Conservation (phyloP, 2,888 invertebrate species). For the Phalera bucephala region DNA sequence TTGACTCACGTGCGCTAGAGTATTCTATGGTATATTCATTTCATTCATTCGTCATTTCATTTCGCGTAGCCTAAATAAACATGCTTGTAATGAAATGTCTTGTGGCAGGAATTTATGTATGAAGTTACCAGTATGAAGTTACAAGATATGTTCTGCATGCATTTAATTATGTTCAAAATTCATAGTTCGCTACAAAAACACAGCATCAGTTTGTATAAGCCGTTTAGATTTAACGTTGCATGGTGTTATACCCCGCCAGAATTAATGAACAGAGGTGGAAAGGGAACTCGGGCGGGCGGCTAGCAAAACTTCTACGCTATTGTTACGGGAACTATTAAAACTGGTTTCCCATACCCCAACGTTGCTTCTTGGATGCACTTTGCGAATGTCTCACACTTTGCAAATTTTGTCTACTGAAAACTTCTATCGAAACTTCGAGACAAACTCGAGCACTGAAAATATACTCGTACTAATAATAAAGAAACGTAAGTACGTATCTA, state of each 20-base stretch:
- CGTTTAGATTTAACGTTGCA: slow-evolving; percentile 36
- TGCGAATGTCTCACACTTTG: slow-evolving; percentile 52
- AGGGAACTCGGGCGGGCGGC: slow-evolving; percentile 24
- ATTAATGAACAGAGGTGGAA: slow-evolving; percentile 40
- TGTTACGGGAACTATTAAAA: slow-evolving; percentile 56
- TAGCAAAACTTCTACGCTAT: slow-evolving; percentile 56
- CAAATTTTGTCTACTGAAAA: slow-evolving; percentile 51
- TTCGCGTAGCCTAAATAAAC: slow-evolving; percentile 27
- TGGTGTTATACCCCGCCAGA: slow-evolving; percentile 24
- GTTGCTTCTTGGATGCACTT: slow-evolving; percentile 52
- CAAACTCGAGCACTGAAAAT: slow-evolving; percentile 22
- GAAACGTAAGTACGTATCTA: neutral
- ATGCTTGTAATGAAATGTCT: slow-evolving; percentile 6
- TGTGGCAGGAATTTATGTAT: slow-evolving; percentile 1
- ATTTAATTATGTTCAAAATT: too few relatives aligned
- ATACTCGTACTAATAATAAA: slow-evolving; percentile 5
- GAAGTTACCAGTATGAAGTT: too few relatives aligned
- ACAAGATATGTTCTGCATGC: too few relatives aligned
- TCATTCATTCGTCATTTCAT: too few relatives aligned
- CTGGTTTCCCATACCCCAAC: slow-evolving; percentile 43
- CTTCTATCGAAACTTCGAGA: slow-evolving; percentile 43
- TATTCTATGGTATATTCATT: slow-evolving; percentile 15
- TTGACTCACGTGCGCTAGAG: slow-evolving; percentile 17
- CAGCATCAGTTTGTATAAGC: too few relatives aligned
- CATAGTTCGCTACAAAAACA: too few relatives aligned